A percentile compares a stretch with the other conserved stretches of the same genome.
phyloP scores from a whole-genome alignment of 2,888 invertebrate genomes.

The Xestoiulus laeticollis region DNA sequence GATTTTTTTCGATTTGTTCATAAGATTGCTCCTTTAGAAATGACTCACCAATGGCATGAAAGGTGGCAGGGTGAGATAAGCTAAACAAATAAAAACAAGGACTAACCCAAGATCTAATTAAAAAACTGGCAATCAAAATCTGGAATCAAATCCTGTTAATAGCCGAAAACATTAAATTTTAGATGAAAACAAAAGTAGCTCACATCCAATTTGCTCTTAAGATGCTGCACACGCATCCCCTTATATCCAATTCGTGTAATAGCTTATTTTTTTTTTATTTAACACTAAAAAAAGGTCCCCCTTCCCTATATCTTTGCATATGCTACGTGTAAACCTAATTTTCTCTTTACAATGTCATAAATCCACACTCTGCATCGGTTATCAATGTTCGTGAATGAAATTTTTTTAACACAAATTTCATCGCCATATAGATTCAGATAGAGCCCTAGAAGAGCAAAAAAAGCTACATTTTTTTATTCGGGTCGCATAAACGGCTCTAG shows the following conservation, averaged over 20 bases:
- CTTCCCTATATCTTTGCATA: not conserved
- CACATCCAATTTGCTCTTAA: conserved; percentile 10
- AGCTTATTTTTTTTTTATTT: conserved; percentile 32
- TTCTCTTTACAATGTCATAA: conserved; percentile 37
- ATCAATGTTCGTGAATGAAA: not conserved
- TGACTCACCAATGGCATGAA: not conserved
- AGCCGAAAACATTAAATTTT: conserved; percentile 13
- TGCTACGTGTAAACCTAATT: conserved; percentile 34
- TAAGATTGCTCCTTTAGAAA: too few species aligned
- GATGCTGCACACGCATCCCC: conserved; percentile 20
- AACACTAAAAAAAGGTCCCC: conserved; percentile 25
- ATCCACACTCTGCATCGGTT: conserved; percentile 25
- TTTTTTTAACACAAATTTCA: not conserved
- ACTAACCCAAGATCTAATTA: not conserved
- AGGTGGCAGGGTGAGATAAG: not conserved
- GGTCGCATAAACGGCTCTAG: conserved; percentile 5
- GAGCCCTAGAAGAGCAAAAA: not conserved
- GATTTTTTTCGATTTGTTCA: too few species aligned
- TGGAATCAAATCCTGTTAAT: not conserved
- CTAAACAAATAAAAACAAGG: not conserved
- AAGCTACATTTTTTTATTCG: not conserved
- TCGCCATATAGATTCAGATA: too few species aligned
- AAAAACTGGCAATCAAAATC: not conserved
- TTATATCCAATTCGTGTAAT: not conserved
- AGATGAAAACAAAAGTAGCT: not conserved